Evolutionary conservation across 2,888 invertebrate genomes (phyloP), one percentile per base, ranked within the genome.

Genomic region (Achlya flavicornis): DNA sequence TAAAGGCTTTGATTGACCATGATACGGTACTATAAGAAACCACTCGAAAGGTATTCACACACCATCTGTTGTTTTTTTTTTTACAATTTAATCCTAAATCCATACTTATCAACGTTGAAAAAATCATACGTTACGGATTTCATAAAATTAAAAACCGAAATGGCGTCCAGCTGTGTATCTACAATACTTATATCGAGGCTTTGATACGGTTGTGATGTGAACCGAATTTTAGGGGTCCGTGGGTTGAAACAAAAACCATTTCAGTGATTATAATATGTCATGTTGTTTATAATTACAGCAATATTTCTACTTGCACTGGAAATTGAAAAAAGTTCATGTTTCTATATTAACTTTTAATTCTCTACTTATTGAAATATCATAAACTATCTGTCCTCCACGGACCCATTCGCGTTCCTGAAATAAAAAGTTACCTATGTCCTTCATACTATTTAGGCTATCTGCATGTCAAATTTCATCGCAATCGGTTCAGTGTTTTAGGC

Each of bases 101-200:
- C 81, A 72, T 77, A 81, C 77, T 81, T 85, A 86, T 85, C 79
- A 79, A 75, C 75, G 72, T 19, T 80, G 74, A 77, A 82, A 87
- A 88, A 86, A 77, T 63, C 79, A 77, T 75, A 84, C 80, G 75
- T 74, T 70, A 82, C 77, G 82, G 81, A 81, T 86, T 86, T 84
- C 81, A 76, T 76, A 82, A 85, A 86, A 85, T 84, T 81, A 79
- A 77, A 78, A 84, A 79, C 79, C 78, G 81, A 80, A 84, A 79
- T 81, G 68, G 79, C 80, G 68, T 75, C 89, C 85, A 86, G 85
- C 89, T 87, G 89, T 68, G 89, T 78, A 68, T 62, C 59, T 67
- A 83, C 77, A 83, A 82, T 83, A 72, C 69, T 62, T 63, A 59
- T 81, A 85, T 88, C 79, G 85, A 84, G 70, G 72, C 70, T 77